Percentiles rank a stretch among this genome's conserved stretches.
These are phyloP conservation scores for Agrochola circellaris DNA, from an alignment of 2,888 invertebrate species.

Conservation along the genomic window DNA sequence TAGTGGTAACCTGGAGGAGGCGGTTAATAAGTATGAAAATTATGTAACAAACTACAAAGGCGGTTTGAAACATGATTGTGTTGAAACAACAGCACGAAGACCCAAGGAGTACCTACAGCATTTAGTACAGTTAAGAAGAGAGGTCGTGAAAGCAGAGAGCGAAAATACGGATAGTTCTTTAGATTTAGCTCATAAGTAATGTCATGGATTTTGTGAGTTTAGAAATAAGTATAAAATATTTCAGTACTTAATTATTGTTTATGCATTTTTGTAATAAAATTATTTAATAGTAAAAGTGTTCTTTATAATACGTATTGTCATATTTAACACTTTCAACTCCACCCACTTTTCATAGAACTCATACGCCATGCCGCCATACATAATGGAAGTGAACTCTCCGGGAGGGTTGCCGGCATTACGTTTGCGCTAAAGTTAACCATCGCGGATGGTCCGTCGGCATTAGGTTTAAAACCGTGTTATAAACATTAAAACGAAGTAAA, in stretches of 20 bases:
- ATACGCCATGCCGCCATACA: no score
- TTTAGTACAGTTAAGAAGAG: conserved; percentile 89
- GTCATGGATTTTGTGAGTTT: conserved; percentile 4
- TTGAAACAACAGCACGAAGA: conserved; percentile 65
- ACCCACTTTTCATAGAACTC: no score
- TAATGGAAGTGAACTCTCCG: no score
- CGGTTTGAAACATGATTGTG: conserved; percentile 48
- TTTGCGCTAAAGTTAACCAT: no score
- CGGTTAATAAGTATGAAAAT: conserved; percentile 79
- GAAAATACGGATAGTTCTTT: conserved; percentile 78
- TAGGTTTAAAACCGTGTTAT: no score
- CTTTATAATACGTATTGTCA: not conserved
- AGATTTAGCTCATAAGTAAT: conserved; percentile 58
- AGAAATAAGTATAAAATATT: conserved; percentile 22
- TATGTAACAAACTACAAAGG: conserved; percentile 74
- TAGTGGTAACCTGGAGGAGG: conserved; percentile 79
- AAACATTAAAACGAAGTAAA: no score
- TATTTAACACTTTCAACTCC: not conserved
- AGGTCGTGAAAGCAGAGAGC: conserved; percentile 89
- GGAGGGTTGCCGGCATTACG: no score
- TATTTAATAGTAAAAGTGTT: not conserved
- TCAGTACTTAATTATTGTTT: not conserved
- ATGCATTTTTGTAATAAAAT: conserved; percentile 22
- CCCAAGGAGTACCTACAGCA: conserved; percentile 91
- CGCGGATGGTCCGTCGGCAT: no score